Conservation (phyloP, 2,113 vertebrate species). For the Nesogale talazaci region DNA sequence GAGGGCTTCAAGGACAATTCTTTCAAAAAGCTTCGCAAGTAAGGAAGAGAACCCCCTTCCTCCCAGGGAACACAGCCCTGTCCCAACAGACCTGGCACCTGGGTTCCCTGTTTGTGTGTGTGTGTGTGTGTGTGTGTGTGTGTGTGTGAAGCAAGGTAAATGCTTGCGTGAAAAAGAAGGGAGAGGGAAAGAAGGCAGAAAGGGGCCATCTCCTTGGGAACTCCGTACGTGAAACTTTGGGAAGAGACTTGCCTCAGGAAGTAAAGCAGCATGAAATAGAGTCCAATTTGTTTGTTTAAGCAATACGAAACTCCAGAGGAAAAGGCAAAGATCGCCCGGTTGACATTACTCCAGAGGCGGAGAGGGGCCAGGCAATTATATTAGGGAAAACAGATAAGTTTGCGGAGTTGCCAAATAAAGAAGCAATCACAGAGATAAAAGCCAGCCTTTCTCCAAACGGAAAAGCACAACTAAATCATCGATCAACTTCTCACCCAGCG, state of each 20-base stretch:
- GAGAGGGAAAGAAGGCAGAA: neutral
- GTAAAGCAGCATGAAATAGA: conserved; percentile 53
- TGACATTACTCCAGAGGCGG: neutral
- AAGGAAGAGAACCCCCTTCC: neutral
- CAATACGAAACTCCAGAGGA: conserved; percentile 66
- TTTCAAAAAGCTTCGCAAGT: no score
- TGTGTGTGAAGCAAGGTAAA: neutral
- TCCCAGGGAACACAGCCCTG: fast-evolving
- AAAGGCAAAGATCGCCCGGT: conserved; percentile 21
- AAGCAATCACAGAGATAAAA: conserved; percentile 77
- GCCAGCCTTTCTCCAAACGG: conserved; percentile 27
- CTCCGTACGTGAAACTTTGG: neutral
- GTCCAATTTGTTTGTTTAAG: conserved; percentile 70
- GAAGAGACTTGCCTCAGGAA: conserved; percentile 16
- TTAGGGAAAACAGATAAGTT: conserved; percentile 67
- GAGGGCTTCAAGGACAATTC: no score
- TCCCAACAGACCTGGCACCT: neutral
- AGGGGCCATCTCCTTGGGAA: neutral
- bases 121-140: no score
- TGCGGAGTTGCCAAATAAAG: conserved; percentile 63
- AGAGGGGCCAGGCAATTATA: conserved; percentile 68
- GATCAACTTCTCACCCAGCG: conserved; percentile 40
- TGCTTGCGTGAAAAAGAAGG: neutral
- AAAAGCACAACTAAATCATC: conserved; percentile 58
- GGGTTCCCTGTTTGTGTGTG: neutral